Evolutionary conservation across 2,113 vertebrate species (phyloP), one percentile per base, ranked within the genome.

Genomic region (Misgurnus mizolepis): DNA sequence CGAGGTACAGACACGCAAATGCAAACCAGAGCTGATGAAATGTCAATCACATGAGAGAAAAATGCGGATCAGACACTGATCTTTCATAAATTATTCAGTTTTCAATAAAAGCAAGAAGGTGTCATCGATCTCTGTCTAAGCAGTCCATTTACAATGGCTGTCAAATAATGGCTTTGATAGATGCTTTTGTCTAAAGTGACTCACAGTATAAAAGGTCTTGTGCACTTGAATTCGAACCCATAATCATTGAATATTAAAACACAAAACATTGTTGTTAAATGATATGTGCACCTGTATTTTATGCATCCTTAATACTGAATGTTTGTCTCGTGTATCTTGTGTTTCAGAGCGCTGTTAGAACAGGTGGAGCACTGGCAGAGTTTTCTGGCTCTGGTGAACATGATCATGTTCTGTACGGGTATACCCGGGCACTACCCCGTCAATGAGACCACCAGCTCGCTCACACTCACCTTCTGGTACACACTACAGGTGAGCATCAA

Each of bases 361-460:
- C 97, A 99, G 84, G 95, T 99, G 84, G 97, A 98, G 80, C 97
- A 99, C 91, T 99, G 97, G 98, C 97, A 99, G 91, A 95, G 96
- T 85, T 98, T 99, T 87, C 91, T 99, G 89, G 97, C 96, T 6
- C 92, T 99, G 75, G 97, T 99, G 88, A 99, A 99, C 92, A 99
- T 99, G 97, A 98, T 99, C 90, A 99, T 99, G 97, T 99, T 99
- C 93, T 99, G 98, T 90, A 99, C 98, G 0, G 98, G 98, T 76
- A 98, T 99, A 85, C 98, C 98, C 0, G 98, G 98, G 70, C 98
- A 99, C 88, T 99, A 99, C 82, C 97, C 98, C 0, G 98, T 99
- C 89, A 98, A 99, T 0, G 98, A 99, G 91, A 99, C 97, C 80
- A 99, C 97, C 84, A 99, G 97, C 88, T 99, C 97, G 81, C 95